phyloP scores from a whole-genome alignment of 2,888 invertebrate genomes.

The Lithophane ornitopus region DNA sequence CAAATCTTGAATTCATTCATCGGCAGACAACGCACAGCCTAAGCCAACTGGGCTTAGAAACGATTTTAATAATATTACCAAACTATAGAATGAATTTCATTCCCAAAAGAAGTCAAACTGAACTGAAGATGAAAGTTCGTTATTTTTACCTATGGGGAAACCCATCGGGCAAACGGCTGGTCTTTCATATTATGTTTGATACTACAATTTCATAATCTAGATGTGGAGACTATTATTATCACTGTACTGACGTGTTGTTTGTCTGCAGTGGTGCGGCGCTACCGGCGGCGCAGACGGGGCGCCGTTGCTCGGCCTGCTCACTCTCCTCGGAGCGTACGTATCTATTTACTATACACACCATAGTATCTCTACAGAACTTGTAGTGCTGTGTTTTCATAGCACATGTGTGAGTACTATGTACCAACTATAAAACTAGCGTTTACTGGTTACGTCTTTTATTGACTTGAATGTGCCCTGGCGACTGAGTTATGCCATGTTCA shows the following conservation, averaged over 20 bases:
- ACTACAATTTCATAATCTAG: neutral
- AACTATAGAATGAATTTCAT: neutral
- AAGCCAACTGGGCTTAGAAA: neutral
- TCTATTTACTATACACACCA: neutral
- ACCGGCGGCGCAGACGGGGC: conserved; percentile 6
- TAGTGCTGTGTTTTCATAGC: neutral
- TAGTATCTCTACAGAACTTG: no score
- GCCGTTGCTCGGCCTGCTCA: conserved; percentile 39
- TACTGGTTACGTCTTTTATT: neutral
- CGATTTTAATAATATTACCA: neutral
- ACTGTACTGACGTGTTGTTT: conserved; percentile 1
- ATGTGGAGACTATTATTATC: neutral
- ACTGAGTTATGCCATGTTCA: no score
- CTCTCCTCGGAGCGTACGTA: conserved; percentile 35
- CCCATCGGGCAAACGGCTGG: neutral
- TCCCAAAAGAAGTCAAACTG: neutral
- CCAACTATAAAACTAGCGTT: neutral
- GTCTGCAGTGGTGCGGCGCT: conserved; percentile 18
- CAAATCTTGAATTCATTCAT: neutral
- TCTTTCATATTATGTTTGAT: neutral
- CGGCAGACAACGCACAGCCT: neutral
- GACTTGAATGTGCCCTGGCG: no score
- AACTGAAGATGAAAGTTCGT: neutral
- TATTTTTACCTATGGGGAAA: neutral
- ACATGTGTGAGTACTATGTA: neutral